Conservation (phyloP, 2,797 vertebrate species). For the Synaphobranchus kaupii region DNA sequence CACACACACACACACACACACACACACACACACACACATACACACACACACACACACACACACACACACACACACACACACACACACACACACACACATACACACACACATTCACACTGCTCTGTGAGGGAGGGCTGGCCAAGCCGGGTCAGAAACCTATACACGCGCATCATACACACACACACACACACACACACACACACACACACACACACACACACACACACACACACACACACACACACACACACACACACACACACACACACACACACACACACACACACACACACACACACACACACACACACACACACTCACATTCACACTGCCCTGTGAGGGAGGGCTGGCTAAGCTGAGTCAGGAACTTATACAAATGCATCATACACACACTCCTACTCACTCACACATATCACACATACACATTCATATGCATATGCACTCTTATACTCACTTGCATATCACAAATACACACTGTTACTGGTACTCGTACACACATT, state of each 20-base stretch:
- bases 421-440: neutral
- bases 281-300: neutral
- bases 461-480: neutral
- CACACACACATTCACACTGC: no score
- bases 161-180: neutral
- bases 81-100: neutral
- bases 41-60: neutral
- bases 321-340: neutral
- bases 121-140: no score
- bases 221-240: no score
- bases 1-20: neutral
- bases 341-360: no score
- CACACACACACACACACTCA: neutral
- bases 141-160: conserved; percentile 53
- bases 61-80: neutral
- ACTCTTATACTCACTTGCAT: neutral
- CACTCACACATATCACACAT: neutral
- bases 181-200: neutral
- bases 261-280: no score
- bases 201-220: neutral
- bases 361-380: no score
- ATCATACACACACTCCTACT: neutral
- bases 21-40: neutral
- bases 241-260: no score
- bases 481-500: neutral